These are phyloP conservation scores for Helleia helle DNA, from an alignment of 2,888 invertebrate species.

Conservation along the genomic window DNA sequence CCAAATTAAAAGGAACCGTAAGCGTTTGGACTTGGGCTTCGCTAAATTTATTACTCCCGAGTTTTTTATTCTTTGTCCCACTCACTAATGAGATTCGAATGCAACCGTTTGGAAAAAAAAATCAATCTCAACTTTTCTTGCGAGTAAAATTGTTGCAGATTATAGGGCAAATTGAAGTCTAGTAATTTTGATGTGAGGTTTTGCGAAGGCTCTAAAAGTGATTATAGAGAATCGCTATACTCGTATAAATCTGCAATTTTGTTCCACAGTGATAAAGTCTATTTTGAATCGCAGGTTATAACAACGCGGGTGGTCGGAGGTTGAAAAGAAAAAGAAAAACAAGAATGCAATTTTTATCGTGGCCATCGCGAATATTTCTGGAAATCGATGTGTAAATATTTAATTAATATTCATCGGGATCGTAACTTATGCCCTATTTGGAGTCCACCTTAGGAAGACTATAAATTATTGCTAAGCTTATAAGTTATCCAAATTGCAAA, in stretches of 20 bases:
- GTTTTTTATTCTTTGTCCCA: conserved; percentile 63
- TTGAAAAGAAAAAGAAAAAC: conserved; percentile 47
- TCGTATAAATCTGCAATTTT: no score
- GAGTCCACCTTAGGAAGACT: no score
- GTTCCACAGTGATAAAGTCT: conserved; percentile 54
- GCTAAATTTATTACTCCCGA: conserved; percentile 66
- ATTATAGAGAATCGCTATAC: conserved; percentile 31
- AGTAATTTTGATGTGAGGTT: conserved; percentile 26
- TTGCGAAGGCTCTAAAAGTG: conserved; percentile 27
- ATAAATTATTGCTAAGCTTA: no score
- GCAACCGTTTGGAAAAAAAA: conserved; percentile 46
- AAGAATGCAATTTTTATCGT: conserved; percentile 56
- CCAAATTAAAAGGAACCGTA: conserved; percentile 73
- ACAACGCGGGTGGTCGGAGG: conserved; percentile 68
- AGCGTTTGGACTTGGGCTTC: conserved; percentile 67
- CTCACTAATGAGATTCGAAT: conserved; percentile 70
- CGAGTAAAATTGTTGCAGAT: background rate
- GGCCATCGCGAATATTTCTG: conserved; percentile 10
- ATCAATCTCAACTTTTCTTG: background rate
- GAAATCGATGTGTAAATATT: conserved; percentile 11
- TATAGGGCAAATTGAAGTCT: background rate
- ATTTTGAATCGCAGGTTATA: conserved; percentile 40
- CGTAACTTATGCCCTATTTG: conserved; percentile 27
- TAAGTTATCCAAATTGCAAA: no score
- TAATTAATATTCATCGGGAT: conserved; percentile 43